A percentile compares a stretch with the other conserved stretches of the same genome.
These are phyloP conservation scores for Leptopterna dolabrata DNA, from an alignment of 2,888 invertebrate species.

Conservation along the genomic window DNA sequence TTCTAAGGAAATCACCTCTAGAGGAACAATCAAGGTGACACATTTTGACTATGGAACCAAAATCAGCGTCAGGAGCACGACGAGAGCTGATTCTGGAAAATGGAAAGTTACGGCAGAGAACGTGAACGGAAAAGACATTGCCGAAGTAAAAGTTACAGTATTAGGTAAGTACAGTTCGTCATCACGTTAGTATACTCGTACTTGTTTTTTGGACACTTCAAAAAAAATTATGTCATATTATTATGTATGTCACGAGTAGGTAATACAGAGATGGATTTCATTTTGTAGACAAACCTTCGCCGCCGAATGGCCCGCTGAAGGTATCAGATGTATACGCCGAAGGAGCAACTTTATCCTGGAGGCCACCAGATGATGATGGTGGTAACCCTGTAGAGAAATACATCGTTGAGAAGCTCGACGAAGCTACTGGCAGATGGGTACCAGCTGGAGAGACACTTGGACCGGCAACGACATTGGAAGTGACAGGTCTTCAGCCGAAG, in stretches of 20 bases:
- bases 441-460: slow-evolving; percentile 93
- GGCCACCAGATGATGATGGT: slow-evolving; percentile 93
- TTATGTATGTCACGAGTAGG: no score
- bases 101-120: slow-evolving; percentile 95
- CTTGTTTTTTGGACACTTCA: no score
- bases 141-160: slow-evolving; percentile 91
- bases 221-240: no score
- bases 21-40: slow-evolving; percentile 81
- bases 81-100: slow-evolving; percentile 87
- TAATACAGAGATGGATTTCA: background rate
- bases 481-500: slow-evolving; percentile 89
- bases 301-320: slow-evolving; percentile 92
- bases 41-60: slow-evolving; percentile 89
- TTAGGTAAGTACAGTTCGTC: slow-evolving; percentile 67
- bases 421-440: slow-evolving; percentile 89
- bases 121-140: slow-evolving; percentile 91
- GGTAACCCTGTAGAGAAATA: slow-evolving; percentile 94
- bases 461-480: slow-evolving; percentile 78
- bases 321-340: slow-evolving; percentile 90
- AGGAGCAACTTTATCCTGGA: slow-evolving; percentile 91
- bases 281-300: slow-evolving; percentile 80
- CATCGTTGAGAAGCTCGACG: slow-evolving; percentile 95
- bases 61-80: slow-evolving; percentile 81
- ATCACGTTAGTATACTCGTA: no score
- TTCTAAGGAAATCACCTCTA: slow-evolving; percentile 80